Percentiles rank a stretch among this genome's conserved stretches.
phyloP scores from a whole-genome alignment of 2,113 vertebrate species.

The Aramus guarauna region DNA sequence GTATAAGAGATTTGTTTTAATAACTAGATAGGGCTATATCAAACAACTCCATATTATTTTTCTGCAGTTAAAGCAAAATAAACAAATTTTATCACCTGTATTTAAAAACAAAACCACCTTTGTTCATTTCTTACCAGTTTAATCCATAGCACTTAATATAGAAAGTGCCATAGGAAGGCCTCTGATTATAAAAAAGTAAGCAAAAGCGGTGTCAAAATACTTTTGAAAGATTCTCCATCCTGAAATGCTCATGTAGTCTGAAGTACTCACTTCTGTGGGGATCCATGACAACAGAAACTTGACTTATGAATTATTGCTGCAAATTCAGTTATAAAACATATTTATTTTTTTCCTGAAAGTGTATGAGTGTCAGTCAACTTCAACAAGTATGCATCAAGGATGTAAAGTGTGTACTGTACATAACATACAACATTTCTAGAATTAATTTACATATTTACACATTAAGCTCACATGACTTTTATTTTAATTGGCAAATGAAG shows the following conservation, averaged over 20 bases:
- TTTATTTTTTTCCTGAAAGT: not conserved
- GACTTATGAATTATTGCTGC: conserved; percentile 23
- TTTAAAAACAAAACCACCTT: conserved; percentile 5
- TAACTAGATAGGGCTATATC: conserved; percentile 43
- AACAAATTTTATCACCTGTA: conserved; percentile 46
- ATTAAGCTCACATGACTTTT: conserved; percentile 37
- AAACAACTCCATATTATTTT: conserved; percentile 49
- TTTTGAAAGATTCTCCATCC: not conserved
- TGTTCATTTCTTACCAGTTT: conserved; percentile 41
- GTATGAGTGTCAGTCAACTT: conserved; percentile 27
- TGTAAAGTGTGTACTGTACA: conserved; percentile 49
- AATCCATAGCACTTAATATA: conserved; percentile 65
- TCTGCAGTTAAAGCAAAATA: conserved; percentile 55
- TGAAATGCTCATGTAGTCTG: conserved; percentile 37
- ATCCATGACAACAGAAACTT: conserved; percentile 41
- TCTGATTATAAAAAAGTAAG: conserved; percentile 28
- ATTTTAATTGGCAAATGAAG: not conserved
- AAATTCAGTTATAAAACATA: conserved; percentile 27
- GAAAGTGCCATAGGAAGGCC: conserved; percentile 23
- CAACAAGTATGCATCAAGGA: conserved; percentile 4
- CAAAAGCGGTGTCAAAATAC: not conserved
- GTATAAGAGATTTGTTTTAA: conserved; percentile 54
- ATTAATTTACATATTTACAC: not conserved
- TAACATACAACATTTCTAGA: conserved; percentile 47
- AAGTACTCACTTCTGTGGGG: conserved; percentile 18